A percentile compares a stretch with the other conserved stretches of the same genome.
These are phyloP conservation scores for Indicator maculatus DNA, from an alignment of 2,113 vertebrate genomes.

Conservation along the genomic window DNA sequence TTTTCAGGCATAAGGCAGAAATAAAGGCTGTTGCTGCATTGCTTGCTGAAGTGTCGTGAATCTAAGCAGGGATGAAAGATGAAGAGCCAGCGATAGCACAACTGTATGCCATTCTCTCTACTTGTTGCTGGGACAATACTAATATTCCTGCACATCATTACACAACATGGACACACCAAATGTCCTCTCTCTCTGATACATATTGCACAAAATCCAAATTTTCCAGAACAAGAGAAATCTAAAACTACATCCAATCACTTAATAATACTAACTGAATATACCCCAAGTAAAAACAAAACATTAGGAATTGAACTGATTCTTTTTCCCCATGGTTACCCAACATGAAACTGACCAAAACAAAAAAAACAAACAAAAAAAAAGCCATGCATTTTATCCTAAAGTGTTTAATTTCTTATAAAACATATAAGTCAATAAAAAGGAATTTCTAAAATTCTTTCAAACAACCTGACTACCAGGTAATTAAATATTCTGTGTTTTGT, in stretches of 20 bases:
- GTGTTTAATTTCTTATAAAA: background rate
- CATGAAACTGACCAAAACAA: background rate
- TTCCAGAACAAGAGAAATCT: background rate
- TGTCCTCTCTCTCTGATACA: background rate
- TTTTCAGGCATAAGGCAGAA: background rate
- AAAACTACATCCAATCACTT: background rate
- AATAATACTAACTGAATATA: background rate
- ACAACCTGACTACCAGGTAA: fast-evolving
- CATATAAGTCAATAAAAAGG: background rate
- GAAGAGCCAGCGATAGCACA: background rate
- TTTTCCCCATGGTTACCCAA: background rate
- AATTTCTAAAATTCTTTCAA: background rate
- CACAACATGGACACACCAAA: background rate
- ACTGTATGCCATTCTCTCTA: background rate
- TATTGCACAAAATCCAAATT: background rate
- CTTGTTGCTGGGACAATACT: background rate
- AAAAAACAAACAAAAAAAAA: background rate
- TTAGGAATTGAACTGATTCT: background rate
- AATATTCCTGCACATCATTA: background rate
- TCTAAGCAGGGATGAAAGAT: background rate
- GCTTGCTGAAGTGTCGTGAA: fast-evolving
- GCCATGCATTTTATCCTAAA: background rate
- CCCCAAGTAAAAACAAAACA: background rate
- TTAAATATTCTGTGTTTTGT: background rate
- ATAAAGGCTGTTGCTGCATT: background rate